phyloP scores from a whole-genome alignment of 1,140 invertebrate genomes.

The Anastatus disparis region DNA sequence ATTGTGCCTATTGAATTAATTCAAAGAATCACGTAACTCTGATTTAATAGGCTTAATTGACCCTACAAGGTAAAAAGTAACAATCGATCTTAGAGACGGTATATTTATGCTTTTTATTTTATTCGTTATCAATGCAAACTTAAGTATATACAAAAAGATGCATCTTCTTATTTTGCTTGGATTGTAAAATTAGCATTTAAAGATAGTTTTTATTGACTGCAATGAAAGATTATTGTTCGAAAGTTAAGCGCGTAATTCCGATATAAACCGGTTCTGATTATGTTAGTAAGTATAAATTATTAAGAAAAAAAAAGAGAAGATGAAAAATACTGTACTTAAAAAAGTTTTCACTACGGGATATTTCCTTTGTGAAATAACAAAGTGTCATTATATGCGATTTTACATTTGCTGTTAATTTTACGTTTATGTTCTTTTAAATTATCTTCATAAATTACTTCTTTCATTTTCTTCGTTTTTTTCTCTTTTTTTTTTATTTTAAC shows the following conservation, averaged over 20 bases:
- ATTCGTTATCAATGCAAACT: neutral
- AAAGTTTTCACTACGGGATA: conserved; percentile 23
- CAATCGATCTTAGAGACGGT: too few species aligned
- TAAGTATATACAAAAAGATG: neutral
- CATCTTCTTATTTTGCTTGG: neutral
- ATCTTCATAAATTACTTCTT: neutral
- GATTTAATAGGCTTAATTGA: conserved; percentile 2
- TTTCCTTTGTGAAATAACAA: conserved; percentile 18
- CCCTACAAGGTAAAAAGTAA: neutral
- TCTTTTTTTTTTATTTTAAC: neutral
- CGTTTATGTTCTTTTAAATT: neutral
- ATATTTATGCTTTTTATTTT: neutral
- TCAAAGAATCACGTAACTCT: neutral
- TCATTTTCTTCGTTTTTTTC: too few species aligned
- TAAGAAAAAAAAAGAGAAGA: too few species aligned
- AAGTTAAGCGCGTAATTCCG: conserved; percentile 16
- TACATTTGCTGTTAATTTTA: conserved; percentile 8
- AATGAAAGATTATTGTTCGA: conserved; percentile 22
- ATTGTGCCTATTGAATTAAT: too few species aligned
- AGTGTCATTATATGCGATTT: conserved; percentile 21
- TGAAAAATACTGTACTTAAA: too few species aligned
- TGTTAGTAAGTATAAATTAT: too few species aligned
- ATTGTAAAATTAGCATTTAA: conserved; percentile 9
- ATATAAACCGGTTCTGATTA: conserved; percentile 33
- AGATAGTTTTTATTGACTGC: conserved; percentile 4